phyloP scores from a whole-genome alignment of 2,113 vertebrate genomes.

The Hepsetus odoe region DNA sequence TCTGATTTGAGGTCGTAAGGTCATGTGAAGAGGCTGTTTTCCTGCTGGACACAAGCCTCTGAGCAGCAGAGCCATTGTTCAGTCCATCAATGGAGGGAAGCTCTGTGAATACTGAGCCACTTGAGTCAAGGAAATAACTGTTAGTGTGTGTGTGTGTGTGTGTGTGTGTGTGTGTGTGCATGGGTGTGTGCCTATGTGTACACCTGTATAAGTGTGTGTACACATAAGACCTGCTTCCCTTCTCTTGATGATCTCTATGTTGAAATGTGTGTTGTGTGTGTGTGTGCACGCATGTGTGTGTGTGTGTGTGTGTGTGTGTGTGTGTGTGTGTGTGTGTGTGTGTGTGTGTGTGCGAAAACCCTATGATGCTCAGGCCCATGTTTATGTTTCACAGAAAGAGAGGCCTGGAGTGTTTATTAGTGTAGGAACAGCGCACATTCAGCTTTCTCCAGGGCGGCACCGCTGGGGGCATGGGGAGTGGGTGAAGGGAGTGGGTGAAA shows the following conservation, averaged over 20 bases:
- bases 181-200: no score
- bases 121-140: background rate
- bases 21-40: background rate
- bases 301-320: no score
- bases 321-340: constrained; percentile 22
- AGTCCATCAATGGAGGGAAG: background rate
- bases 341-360: background rate
- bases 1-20: background rate
- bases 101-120: background rate
- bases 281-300: no score
- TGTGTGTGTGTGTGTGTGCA: no score
- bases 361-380: no score
- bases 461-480: background rate
- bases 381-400: background rate
- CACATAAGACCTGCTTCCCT: background rate
- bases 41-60: background rate
- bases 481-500: background rate
- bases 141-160: constrained; percentile 11
- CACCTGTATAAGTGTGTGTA: constrained; percentile 8
- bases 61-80: background rate
- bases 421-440: background rate
- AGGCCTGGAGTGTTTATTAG: constrained; percentile 8
- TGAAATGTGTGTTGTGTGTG: no score
- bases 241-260: background rate
- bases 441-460: background rate